Evolutionary conservation across 2,113 vertebrate species (phyloP).

Genomic region (Carettochelys insculpta): DNA sequence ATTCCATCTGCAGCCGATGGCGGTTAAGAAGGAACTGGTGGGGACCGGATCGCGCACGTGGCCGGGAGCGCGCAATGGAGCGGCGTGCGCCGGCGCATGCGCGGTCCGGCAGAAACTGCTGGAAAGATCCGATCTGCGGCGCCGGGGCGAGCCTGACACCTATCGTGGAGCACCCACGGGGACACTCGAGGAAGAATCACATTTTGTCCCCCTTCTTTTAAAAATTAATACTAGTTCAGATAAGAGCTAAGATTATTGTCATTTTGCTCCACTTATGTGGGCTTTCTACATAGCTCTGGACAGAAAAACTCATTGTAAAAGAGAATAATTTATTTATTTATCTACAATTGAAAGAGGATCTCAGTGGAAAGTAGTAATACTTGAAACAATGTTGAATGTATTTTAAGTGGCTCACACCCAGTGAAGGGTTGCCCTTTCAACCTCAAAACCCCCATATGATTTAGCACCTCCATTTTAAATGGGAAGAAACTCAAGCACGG

Average conservation of each 20-base stretch:
- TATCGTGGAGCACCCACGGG: too few species aligned
- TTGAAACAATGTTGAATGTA: neutral
- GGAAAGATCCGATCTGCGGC: too few species aligned
- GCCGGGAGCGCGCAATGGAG: too few species aligned
- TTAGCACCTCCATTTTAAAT: neutral
- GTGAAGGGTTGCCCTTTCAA: neutral
- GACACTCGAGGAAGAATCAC: too few species aligned
- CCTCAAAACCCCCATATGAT: neutral
- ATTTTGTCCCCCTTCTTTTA: neutral
- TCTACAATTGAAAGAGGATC: neutral
- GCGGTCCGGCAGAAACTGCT: too few species aligned
- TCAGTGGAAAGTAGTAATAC: neutral
- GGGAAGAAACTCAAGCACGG: neutral
- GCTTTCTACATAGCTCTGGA: neutral
- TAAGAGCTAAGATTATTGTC: neutral
- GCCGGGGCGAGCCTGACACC: too few species aligned
- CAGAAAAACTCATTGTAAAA: neutral
- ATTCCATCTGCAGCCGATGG: too few species aligned
- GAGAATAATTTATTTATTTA: neutral
- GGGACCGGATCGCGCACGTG: too few species aligned
- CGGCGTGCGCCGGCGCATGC: too few species aligned
- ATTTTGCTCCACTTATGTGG: neutral
- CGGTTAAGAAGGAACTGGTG: too few species aligned
- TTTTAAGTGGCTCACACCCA: neutral
- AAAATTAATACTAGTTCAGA: neutral